Percentiles rank a stretch among this genome's conserved stretches.
phyloP scores from a whole-genome alignment of 2,113 vertebrate species.

The Gobio gobio region DNA sequence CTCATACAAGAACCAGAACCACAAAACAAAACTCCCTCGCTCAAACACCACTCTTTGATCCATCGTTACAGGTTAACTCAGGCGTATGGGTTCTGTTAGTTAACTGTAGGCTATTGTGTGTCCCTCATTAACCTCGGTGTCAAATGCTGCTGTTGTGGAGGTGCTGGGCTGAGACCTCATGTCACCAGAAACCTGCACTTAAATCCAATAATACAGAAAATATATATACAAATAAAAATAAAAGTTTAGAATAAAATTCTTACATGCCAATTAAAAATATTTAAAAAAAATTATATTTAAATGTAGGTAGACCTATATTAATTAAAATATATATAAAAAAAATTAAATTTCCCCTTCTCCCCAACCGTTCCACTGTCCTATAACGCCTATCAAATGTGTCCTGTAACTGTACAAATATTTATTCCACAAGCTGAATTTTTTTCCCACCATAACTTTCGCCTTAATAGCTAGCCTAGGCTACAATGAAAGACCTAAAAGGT shows the following conservation, averaged over 20 bases:
- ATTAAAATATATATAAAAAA: too few species aligned
- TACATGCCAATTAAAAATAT: neutral
- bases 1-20: constrained; percentile 24
- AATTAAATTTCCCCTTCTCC: neutral
- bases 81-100: neutral
- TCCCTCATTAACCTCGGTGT: constrained; percentile 34
- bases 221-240: neutral
- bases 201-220: too few species aligned
- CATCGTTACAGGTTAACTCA: neutral
- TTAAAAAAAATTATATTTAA: too few species aligned
- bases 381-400: neutral
- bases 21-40: neutral
- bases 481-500: too few species aligned
- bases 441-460: too few species aligned
- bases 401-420: neutral
- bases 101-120: neutral
- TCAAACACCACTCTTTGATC: neutral
- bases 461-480: too few species aligned
- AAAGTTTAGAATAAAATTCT: neutral
- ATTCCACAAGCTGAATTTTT: neutral
- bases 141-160: constrained; percentile 15
- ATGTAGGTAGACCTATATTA: too few species aligned
- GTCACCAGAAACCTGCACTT: neutral
- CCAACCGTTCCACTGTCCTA: neutral
- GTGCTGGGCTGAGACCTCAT: constrained; percentile 13